A percentile compares a stretch with the other conserved stretches of the same genome.
These are phyloP conservation scores for Patella pellucida DNA, from an alignment of 2,888 invertebrate genomes.

Conservation along the genomic window DNA sequence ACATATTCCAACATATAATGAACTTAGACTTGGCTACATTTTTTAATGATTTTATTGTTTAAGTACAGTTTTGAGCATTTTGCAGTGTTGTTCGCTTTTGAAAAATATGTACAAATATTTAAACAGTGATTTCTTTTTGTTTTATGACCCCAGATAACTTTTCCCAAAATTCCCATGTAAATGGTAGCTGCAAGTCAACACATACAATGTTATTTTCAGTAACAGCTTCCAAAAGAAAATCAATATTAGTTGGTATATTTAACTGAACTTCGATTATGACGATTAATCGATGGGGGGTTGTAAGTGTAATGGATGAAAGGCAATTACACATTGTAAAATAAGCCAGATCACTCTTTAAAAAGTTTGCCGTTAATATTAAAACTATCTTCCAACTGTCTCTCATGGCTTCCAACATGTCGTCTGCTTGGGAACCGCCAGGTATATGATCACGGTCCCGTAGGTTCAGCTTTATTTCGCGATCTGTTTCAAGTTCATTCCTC, in stretches of 20 bases:
- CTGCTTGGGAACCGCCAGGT: neutral
- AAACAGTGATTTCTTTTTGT: no score
- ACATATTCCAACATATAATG: no score
- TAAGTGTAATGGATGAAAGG: neutral
- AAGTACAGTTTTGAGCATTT: no score
- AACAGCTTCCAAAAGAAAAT: neutral
- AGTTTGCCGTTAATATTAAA: neutral
- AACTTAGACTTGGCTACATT: no score
- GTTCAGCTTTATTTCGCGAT: neutral
- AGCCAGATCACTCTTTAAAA: neutral
- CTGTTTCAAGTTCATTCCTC: neutral
- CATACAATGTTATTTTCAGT: neutral
- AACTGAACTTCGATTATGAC: neutral
- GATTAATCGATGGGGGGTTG: neutral
- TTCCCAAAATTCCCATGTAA: neutral
- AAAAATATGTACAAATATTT: no score
- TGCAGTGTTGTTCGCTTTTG: no score
- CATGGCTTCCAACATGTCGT: neutral
- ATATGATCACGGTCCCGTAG: neutral
- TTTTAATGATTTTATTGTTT: no score
- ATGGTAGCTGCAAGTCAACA: neutral
- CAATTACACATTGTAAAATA: constrained; percentile 2
- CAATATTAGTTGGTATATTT: neutral
- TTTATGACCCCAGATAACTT: neutral
- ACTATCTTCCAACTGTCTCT: neutral